phyloP scores from a whole-genome alignment of 2,888 invertebrate genomes.

The Synanthedon formicaeformis region DNA sequence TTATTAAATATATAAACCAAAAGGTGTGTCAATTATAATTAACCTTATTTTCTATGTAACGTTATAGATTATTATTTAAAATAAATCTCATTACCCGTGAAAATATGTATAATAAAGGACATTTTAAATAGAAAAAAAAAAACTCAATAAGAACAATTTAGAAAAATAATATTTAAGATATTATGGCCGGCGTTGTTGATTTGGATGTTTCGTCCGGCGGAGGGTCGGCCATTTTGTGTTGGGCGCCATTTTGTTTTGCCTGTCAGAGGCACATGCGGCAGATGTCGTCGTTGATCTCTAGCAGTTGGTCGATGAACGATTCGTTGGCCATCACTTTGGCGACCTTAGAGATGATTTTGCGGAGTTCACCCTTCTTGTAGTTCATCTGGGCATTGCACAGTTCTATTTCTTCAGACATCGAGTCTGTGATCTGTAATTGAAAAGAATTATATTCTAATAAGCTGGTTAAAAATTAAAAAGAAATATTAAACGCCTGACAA shows the following conservation, averaged over 20 bases:
- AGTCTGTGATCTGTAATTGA: constrained; percentile 68
- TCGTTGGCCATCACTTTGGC: constrained; percentile 77
- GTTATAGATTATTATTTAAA: constrained; percentile 1
- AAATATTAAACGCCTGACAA: no score
- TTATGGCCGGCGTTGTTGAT: not conserved
- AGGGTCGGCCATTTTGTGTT: constrained; percentile 11
- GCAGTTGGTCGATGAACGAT: constrained; percentile 79
- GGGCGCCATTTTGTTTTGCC: constrained; percentile 19
- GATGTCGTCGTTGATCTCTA: constrained; percentile 85
- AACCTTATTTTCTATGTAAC: constrained; percentile 1
- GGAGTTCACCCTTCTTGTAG: constrained; percentile 74
- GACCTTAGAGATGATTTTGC: constrained; percentile 73
- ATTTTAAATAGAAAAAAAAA: not conserved
- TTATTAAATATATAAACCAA: constrained; percentile 9
- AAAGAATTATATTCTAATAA: no score
- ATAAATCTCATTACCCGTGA: constrained; percentile 4
- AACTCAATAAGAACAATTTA: not conserved
- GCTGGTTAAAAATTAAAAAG: no score
- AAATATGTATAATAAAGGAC: not conserved
- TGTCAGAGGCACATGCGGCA: constrained; percentile 77
- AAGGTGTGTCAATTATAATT: constrained; percentile 10
- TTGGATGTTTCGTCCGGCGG: constrained; percentile 17
- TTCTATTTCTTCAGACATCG: constrained; percentile 71
- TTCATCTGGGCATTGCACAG: constrained; percentile 81
- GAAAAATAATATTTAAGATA: constrained; percentile 1